Evolutionary conservation across 2,797 vertebrate genomes (phyloP).

Genomic region (Spatula clypeata): DNA sequence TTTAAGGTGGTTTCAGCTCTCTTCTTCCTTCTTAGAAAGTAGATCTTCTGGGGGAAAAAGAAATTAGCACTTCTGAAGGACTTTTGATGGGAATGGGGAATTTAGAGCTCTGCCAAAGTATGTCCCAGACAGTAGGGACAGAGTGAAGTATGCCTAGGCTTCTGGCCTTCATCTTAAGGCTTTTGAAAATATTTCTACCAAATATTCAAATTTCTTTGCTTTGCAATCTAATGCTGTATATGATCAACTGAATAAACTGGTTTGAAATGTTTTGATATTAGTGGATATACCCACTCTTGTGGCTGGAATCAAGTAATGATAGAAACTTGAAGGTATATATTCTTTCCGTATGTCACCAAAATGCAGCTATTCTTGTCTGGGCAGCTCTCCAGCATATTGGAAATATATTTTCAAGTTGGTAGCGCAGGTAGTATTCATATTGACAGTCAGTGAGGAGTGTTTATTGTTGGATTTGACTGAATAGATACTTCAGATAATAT

Average conservation of each 20-base stretch:
- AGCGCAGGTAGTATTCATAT: background rate
- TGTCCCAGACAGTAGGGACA: background rate
- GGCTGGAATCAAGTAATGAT: background rate
- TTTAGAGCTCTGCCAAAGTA: background rate
- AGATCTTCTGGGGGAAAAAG: background rate
- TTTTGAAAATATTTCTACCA: background rate
- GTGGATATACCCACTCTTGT: background rate
- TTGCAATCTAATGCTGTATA: background rate
- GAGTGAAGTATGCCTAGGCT: background rate
- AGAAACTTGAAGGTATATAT: background rate
- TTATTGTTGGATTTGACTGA: background rate
- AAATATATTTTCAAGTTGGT: background rate
- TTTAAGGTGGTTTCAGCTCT: background rate
- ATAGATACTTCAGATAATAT: background rate
- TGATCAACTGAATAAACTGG: background rate
- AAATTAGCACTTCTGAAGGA: fast-evolving
- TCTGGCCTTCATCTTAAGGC: background rate
- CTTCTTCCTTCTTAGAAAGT: background rate
- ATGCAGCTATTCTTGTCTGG: background rate
- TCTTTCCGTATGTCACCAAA: background rate
- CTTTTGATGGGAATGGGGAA: background rate
- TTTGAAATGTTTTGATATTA: background rate
- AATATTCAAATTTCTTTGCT: background rate
- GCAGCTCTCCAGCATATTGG: background rate
- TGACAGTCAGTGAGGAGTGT: background rate